A percentile compares a stretch with the other conserved stretches of the same genome.
Evolutionary conservation across 2,113 vertebrate species (phyloP).

Genomic region (Grallaria varia): DNA sequence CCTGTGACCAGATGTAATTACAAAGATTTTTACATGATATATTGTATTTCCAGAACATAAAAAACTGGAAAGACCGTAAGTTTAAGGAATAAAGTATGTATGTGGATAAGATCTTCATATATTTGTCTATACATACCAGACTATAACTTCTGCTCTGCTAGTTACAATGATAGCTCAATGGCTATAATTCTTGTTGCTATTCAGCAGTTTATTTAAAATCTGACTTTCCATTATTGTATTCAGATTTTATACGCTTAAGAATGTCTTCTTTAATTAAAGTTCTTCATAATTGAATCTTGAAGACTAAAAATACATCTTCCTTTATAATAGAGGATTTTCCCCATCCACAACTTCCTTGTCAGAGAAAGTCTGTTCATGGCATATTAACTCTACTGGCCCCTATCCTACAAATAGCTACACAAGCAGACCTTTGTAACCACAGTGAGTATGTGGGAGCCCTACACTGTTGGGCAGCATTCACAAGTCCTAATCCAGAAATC

Average conservation of each 20-base stretch:
- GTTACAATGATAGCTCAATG: not conserved
- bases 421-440: not conserved
- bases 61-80: not conserved
- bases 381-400: not conserved
- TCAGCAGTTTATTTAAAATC: constrained; percentile 6
- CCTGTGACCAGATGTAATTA: not conserved
- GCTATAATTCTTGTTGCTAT: not conserved
- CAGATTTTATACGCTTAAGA: not conserved
- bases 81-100: not conserved
- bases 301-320: not conserved
- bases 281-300: not conserved
- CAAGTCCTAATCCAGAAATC: not conserved
- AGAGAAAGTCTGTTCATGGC: not conserved
- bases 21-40: not conserved
- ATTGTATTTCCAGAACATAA: not conserved
- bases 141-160: not conserved
- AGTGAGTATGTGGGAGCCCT: not conserved
- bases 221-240: not conserved
- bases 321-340: not conserved
- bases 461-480: not conserved
- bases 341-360: not conserved
- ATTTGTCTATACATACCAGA: not conserved
- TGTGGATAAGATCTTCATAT: not conserved
- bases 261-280: not conserved
- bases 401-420: not conserved